Evolutionary conservation across 2,113 vertebrate species (phyloP).

Genomic region (Halcyon malimbica): DNA sequence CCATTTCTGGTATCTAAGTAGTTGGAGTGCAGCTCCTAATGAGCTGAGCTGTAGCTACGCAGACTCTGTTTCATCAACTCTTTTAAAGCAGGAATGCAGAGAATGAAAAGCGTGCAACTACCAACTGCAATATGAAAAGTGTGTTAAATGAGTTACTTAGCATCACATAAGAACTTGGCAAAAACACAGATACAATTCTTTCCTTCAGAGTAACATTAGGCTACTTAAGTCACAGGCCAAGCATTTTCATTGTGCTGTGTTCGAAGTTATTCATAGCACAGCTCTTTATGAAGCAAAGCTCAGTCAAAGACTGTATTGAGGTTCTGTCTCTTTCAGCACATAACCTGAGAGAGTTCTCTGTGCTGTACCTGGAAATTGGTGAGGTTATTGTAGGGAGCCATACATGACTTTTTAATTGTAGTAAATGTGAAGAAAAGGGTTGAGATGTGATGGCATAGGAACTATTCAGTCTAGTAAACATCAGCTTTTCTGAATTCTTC

Average conservation of each 20-base stretch:
- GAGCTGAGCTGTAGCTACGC: neutral
- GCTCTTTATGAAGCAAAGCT: neutral
- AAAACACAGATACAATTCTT: neutral
- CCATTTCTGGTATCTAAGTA: neutral
- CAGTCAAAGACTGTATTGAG: neutral
- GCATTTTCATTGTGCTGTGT: neutral
- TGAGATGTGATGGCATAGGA: neutral
- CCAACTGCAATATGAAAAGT: neutral
- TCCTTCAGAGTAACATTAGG: neutral
- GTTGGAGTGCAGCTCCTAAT: neutral
- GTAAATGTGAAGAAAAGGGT: neutral
- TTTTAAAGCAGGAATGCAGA: neutral
- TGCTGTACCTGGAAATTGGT: neutral
- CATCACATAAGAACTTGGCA: neutral
- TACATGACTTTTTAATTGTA: neutral
- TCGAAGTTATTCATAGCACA: neutral
- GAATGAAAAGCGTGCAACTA: neutral
- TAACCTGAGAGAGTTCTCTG: neutral
- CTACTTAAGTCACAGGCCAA: neutral
- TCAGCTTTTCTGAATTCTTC: neutral
- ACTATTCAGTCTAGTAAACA: neutral
- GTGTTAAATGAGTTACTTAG: neutral
- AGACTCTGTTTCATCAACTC: neutral
- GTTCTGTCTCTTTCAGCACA: neutral
- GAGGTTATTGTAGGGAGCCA: neutral